phyloP scores from a whole-genome alignment of 2,797 vertebrate genomes.

The Melanogrammus aeglefinus region DNA sequence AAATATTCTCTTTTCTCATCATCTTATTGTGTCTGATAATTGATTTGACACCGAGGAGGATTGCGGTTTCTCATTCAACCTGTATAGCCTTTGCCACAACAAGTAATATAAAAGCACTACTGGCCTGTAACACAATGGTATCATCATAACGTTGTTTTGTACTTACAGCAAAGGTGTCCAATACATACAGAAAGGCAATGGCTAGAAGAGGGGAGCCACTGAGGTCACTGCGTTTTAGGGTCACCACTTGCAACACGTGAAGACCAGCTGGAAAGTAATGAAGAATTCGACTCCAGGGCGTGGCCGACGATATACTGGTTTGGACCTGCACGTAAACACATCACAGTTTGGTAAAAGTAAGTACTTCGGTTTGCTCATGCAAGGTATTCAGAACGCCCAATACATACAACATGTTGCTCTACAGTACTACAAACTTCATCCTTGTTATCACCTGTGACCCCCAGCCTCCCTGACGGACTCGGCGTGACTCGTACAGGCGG shows the following conservation, averaged over 20 bases:
- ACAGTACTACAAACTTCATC: background rate
- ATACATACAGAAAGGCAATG: slow-evolving; percentile 87
- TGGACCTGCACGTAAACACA: slow-evolving; percentile 70
- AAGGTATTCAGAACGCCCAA: background rate
- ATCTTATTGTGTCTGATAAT: background rate
- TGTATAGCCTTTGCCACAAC: background rate
- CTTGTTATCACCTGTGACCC: slow-evolving; percentile 79
- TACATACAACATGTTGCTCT: background rate
- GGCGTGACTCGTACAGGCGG: slow-evolving; percentile 83
- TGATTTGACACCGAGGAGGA: background rate
- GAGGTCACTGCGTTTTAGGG: slow-evolving; percentile 81
- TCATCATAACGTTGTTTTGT: background rate
- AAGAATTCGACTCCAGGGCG: slow-evolving; percentile 84
- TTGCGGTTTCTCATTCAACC: background rate
- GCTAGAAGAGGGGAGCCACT: slow-evolving; percentile 85
- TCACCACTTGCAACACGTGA: slow-evolving; percentile 94
- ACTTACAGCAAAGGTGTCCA: slow-evolving; percentile 92
- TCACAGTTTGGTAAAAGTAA: background rate
- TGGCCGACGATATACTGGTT: slow-evolving; percentile 77
- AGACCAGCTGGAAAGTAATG: slow-evolving; percentile 90
- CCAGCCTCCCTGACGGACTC: slow-evolving; percentile 75
- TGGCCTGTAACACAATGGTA: background rate
- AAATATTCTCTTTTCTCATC: background rate
- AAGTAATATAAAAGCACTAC: background rate
- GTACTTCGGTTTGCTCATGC: background rate